phyloP scores from a whole-genome alignment of 2,113 vertebrate genomes.

The Eurypyga helias region DNA sequence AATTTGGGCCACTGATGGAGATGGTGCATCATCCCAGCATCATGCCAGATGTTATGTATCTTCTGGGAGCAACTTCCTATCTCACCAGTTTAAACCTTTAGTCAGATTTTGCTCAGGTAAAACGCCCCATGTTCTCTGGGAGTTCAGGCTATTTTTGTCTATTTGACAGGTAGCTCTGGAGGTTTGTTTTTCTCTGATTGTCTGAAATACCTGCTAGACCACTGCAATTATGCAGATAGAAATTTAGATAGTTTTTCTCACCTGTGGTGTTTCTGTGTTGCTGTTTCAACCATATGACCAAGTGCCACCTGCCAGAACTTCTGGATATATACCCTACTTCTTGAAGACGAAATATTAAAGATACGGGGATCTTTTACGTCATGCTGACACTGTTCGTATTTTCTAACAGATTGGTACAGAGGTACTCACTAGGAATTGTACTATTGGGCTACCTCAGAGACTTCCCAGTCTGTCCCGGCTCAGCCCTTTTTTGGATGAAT shows the following conservation, averaged over 20 bases:
- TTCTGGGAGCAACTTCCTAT: background rate
- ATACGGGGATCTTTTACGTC: background rate
- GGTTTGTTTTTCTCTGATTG: background rate
- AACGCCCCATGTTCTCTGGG: background rate
- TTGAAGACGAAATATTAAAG: background rate
- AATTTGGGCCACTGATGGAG: background rate
- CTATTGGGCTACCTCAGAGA: background rate
- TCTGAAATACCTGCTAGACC: background rate
- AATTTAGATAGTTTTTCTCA: background rate
- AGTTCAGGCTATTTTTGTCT: background rate
- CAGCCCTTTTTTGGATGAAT: background rate
- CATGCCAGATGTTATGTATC: background rate
- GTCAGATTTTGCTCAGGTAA: background rate
- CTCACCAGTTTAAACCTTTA: background rate
- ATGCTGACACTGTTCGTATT: background rate
- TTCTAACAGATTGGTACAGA: slow-evolving; percentile 7
- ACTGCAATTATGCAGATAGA: background rate
- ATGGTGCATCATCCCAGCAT: background rate
- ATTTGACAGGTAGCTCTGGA: background rate
- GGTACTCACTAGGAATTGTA: background rate
- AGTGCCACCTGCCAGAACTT: background rate
- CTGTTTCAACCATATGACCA: background rate
- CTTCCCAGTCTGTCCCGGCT: background rate
- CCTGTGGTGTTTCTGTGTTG: background rate
- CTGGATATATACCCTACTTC: background rate